Evolutionary conservation across 2,797 vertebrate genomes (phyloP), one percentile per base, ranked within the genome.

Genomic region (Vespertilio murinus): DNA sequence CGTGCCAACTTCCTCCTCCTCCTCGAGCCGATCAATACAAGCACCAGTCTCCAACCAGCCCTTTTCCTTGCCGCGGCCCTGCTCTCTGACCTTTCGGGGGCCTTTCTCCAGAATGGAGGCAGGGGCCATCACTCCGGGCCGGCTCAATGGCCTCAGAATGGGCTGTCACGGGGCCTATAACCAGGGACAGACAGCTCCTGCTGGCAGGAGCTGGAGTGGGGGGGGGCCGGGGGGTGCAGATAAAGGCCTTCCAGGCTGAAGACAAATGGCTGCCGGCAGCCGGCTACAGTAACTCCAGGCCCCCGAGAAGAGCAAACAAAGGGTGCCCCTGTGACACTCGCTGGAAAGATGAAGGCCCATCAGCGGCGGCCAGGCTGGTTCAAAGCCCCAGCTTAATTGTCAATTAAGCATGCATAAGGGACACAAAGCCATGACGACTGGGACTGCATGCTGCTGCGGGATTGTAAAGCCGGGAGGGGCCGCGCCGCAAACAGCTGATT

Each of bases 401-500:
- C 99, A 98, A 99, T 99, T 99, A 99, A 99, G 99, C 98, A 99
- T 99, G 99, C 99, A 99, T 99, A 98, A 99, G 99, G 98, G 97
- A 98, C 98, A 98, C 98, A 97, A 98, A 98, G 98, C 98, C 99
- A 99, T 99, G 98, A 99, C 99, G 99, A 99, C 99, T 98, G 98
- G 97, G 98, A 98, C 94, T 54, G 96, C 99, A 99, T 96, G 98
- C 99, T 98, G 99, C 97, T 98, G 98, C 98, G 98, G 98, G 98
- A 99, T 99, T 99, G 99, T 99, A 96, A 94, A 98, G 97, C 98
- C 97, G 86, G 98, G 97, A 97, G 98, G 98, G 98, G 98, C 97
- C 97, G 99, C 98, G 98, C 98, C 98, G 98, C 98, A 99, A 99
- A 99, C 99, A 99, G 99, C 99, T 99, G 99, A 99, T 99, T 98